Evolutionary conservation across 92 coral and sea anemone genomes (phyloP), one percentile per base, ranked within the genome.

Genomic region (Zoanthus sansibaricus): DNA sequence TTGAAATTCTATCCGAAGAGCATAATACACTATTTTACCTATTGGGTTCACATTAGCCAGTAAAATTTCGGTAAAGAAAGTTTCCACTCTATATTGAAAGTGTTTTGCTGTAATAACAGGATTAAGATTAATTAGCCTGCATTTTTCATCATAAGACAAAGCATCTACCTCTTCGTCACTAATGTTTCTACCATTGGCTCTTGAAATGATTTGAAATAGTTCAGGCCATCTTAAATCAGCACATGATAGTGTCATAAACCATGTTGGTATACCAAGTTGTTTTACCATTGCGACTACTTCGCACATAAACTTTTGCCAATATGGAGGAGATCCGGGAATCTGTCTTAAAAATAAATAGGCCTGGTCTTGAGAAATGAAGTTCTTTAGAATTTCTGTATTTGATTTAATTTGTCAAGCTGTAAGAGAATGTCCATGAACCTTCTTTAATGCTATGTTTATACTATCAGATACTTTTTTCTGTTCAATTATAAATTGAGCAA

Each of bases 321-420:
- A 62, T 62, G 69, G 69, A 62, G 69, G 69, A 62, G 69, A 62
- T 62, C 69, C 69, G 69, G 69, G 69, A 62, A 62, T 62, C 69
- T 62, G 69, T 62, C 69, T 61, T 61, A 61, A 61, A 61, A 61
- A 61, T 61, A 61, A 61, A 61, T 61, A 61, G 69, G 69, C 69
- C 69, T 61, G 32, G 69, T 61, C 69, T 61, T 61, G 69, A 61
- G 69, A 61, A 61, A 61, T 61, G 69, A 61, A 61, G 69, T 61
- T 61, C 69, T 61, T 61, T 61, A 61, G 69, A 61, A 61, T 61
- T 61, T 61, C 69, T 61, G 69, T 61, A 61, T 61, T 61, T 61
- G 69, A 61, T 61, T 61, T 61, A 61, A 61, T 61, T 61, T 61
- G 69, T 61, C 18, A 61, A 61, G 69, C 69, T 61, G 69, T 61